Conservation (phyloP, 2,113 vertebrate species). For the Garra rufa region DNA sequence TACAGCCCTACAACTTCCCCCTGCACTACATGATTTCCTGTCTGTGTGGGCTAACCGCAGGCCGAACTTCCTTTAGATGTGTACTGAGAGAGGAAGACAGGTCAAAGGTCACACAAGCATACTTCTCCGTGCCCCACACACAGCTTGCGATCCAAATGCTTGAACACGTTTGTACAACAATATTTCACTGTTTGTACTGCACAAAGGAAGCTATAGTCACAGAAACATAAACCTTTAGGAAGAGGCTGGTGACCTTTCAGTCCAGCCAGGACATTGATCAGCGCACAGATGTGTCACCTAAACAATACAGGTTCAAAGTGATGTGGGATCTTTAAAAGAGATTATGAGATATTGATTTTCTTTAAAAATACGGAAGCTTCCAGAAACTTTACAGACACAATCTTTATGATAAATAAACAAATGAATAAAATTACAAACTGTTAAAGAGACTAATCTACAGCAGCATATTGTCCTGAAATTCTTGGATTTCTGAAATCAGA, state of each 20-base stretch:
- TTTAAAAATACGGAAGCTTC: not conserved
- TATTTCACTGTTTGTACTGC: slow-evolving; percentile 30
- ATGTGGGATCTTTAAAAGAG: not conserved
- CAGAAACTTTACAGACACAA: not conserved
- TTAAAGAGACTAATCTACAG: not conserved
- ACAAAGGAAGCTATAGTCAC: slow-evolving; percentile 15
- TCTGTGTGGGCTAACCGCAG: slow-evolving; percentile 14
- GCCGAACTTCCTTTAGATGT: slow-evolving; percentile 38
- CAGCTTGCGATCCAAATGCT: slow-evolving; percentile 2
- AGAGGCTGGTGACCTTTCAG: slow-evolving; percentile 6
- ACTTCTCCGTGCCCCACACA: not conserved
- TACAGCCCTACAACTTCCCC: slow-evolving; percentile 58
- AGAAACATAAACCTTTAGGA: slow-evolving; percentile 18
- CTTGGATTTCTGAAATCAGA: not conserved
- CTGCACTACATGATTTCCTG: slow-evolving; percentile 53
- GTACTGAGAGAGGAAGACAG: slow-evolving; percentile 44
- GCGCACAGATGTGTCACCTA: not conserved
- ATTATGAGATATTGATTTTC: not conserved
- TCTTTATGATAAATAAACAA: too few species aligned
- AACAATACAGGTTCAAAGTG: slow-evolving; percentile 1
- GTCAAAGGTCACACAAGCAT: slow-evolving; percentile 47
- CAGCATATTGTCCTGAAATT: not conserved
- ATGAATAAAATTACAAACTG: too few species aligned
- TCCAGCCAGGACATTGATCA: not conserved
- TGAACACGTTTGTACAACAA: slow-evolving; percentile 9